A percentile compares a stretch with the other conserved stretches of the same genome.
Evolutionary conservation across 2,797 vertebrate genomes (phyloP).

Genomic region (Enteromius fasciolatus): DNA sequence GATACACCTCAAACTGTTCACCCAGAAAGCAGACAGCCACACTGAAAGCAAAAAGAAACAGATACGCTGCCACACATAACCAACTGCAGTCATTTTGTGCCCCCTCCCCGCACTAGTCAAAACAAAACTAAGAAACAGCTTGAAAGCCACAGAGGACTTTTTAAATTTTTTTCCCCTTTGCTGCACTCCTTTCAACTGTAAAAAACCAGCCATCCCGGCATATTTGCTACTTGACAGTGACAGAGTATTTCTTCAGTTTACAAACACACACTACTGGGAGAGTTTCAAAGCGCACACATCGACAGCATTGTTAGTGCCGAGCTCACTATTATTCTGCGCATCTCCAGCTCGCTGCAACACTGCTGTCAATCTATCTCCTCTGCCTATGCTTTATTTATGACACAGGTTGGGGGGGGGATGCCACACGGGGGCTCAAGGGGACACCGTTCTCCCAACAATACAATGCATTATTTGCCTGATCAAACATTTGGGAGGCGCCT

Average conservation of each 20-base stretch:
- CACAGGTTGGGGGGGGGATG: conserved; percentile 30
- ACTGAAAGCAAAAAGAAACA: conserved; percentile 23
- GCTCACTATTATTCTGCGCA: conserved; percentile 27
- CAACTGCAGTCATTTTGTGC: conserved; percentile 15
- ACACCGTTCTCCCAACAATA: conserved; percentile 55
- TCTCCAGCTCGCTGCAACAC: conserved; percentile 40
- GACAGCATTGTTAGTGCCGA: conserved; percentile 54
- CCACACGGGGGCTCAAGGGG: conserved; percentile 35
- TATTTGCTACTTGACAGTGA: conserved; percentile 58
- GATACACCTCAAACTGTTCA: conserved; percentile 16
- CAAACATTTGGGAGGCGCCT: conserved; percentile 60
- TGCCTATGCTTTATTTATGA: conserved; percentile 62
- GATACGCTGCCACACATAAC: conserved; percentile 15
- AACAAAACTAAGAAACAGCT: conserved; percentile 49
- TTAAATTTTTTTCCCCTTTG: conserved; percentile 24
- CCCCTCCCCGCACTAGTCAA: conserved; percentile 33
- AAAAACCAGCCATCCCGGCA: conserved; percentile 50
- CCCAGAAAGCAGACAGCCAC: conserved; percentile 21
- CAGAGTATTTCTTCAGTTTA: conserved; percentile 55
- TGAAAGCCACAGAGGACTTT: conserved; percentile 43
- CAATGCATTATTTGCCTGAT: conserved; percentile 61
- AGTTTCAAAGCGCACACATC: conserved; percentile 60
- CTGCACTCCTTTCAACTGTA: conserved; percentile 31
- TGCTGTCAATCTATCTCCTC: conserved; percentile 44
- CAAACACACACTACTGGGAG: conserved; percentile 54